These are phyloP conservation scores for Phyllotis vaccarum DNA, from an alignment of 2,797 vertebrate species.

Conservation along the genomic window DNA sequence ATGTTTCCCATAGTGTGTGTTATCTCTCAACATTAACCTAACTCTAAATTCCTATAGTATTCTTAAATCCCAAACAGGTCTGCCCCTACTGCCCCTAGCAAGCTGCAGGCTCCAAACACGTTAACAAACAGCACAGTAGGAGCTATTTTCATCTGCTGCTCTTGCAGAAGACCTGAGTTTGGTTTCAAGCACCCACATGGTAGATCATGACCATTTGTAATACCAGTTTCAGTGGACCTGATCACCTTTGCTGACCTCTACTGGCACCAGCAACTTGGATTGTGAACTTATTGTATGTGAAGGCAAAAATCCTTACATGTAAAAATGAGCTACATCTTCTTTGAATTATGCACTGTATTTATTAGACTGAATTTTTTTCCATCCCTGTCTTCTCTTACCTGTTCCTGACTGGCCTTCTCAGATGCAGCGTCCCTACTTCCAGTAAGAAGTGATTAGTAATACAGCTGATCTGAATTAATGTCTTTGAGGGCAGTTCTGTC, in stretches of 20 bases:
- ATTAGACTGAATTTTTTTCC: slow-evolving; percentile 2
- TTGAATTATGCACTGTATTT: slow-evolving; percentile 11
- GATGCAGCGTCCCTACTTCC: no score
- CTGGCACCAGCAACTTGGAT: not conserved
- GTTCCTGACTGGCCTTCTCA: no score
- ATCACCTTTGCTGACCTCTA: not conserved
- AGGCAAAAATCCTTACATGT: not conserved
- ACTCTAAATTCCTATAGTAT: not conserved
- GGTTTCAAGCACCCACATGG: not conserved
- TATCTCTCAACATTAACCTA: not conserved
- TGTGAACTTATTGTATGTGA: not conserved
- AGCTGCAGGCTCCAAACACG: not conserved
- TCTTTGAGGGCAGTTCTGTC: slow-evolving; percentile 1
- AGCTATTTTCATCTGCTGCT: no score
- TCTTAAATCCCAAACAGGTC: not conserved
- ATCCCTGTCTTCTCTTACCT: no score
- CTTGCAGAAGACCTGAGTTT: not conserved
- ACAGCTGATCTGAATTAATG: not conserved
- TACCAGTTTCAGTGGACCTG: not conserved
- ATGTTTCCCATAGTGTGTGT: not conserved
- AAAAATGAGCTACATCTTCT: slow-evolving; percentile 28
- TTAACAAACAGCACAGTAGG: not conserved
- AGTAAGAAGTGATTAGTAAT: slow-evolving; percentile 22
- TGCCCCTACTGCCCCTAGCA: not conserved
- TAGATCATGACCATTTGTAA: not conserved